Evolutionary conservation across 2,113 vertebrate genomes (phyloP), one percentile per base, ranked within the genome.

Genomic region (Ceyx margarethae): DNA sequence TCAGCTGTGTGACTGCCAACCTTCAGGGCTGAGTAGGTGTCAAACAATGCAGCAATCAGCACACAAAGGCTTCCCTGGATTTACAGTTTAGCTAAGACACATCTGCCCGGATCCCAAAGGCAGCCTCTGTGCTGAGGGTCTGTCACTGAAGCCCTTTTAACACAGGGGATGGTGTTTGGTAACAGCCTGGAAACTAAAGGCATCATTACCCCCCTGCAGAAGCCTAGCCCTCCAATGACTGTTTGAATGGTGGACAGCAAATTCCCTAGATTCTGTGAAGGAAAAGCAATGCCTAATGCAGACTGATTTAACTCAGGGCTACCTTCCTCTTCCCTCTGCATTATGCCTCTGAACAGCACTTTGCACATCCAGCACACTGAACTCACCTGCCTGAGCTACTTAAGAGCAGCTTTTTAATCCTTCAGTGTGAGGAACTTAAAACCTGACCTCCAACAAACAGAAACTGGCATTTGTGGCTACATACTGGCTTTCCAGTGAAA

Each of bases 21-120:
- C 75, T 68, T 14, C 17, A 15, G 54, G 35, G 43, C 13, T 20
- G 42, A 31, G 6, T 0, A 35, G 33, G 61, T n/a, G 69, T 13
- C 88, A 62, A 9, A 83, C 81, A 91, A 71, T n/a, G 76, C 11
- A 8, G 79, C 81, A 89, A 87, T 79, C 89, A 91, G 90, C 54
- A 35, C 86, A 5, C 3, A 0, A 18, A 43, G 11, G 1, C 10
- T 37, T 64, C 25, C 3, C 15, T 15, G 57, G 57, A 46, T 78
- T 83, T 62, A 51, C 56, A 83, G 82, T 8, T 48, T 51, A 10
- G 10, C 65, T 35, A 33, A 33, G 68, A 17, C 73, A 5, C 60
- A 73, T 15, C 73, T 61, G 67, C 45, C 45, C 2, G 3, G 58
- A 43, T 71, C 43, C 42, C 65, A 8, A 42, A 40, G 33, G 21